Conservation (phyloP, 2,113 vertebrate species). For the Brachyhypopomus gauderio region DNA sequence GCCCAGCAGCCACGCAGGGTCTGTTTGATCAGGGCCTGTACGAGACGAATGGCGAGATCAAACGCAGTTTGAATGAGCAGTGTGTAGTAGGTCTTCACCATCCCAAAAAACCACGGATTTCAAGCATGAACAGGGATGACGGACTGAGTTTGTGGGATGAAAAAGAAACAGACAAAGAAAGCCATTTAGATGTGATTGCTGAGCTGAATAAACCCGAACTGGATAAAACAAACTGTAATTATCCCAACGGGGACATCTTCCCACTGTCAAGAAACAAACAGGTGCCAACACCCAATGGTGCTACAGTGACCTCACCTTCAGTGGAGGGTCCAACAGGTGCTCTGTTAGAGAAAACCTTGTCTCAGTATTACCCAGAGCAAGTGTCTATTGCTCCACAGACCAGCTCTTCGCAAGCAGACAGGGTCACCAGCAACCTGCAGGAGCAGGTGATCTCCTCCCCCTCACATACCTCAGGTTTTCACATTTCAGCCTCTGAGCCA, state of each 20-base stretch:
- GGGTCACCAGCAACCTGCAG: constrained; percentile 77
- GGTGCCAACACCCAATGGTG: constrained; percentile 87
- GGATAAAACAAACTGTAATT: constrained; percentile 75
- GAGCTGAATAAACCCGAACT: constrained; percentile 70
- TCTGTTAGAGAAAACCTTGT: constrained; percentile 87
- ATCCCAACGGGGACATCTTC: constrained; percentile 80
- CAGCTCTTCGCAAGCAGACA: constrained; percentile 77
- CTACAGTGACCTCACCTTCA: constrained; percentile 84
- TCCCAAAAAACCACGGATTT: constrained; percentile 80
- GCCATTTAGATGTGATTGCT: constrained; percentile 68
- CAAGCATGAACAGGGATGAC: constrained; percentile 76
- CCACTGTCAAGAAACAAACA: constrained; percentile 82
- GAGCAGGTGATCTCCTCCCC: constrained; percentile 75
- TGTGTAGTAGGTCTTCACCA: constrained; percentile 77
- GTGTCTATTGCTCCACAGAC: constrained; percentile 86
- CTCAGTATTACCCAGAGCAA: constrained; percentile 88
- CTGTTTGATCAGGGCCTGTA: constrained; percentile 74
- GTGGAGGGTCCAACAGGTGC: constrained; percentile 83
- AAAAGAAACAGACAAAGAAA: constrained; percentile 61
- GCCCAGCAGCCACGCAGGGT: constrained; percentile 73
- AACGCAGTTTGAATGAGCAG: constrained; percentile 80
- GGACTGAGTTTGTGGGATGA: constrained; percentile 63
- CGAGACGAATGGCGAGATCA: constrained; percentile 87
- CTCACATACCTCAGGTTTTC: constrained; percentile 90
- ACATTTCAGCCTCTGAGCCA: constrained; percentile 79